Evolutionary conservation across 2,113 vertebrate genomes (phyloP), one percentile per base, ranked within the genome.

Genomic region (Podarcis cretensis): DNA sequence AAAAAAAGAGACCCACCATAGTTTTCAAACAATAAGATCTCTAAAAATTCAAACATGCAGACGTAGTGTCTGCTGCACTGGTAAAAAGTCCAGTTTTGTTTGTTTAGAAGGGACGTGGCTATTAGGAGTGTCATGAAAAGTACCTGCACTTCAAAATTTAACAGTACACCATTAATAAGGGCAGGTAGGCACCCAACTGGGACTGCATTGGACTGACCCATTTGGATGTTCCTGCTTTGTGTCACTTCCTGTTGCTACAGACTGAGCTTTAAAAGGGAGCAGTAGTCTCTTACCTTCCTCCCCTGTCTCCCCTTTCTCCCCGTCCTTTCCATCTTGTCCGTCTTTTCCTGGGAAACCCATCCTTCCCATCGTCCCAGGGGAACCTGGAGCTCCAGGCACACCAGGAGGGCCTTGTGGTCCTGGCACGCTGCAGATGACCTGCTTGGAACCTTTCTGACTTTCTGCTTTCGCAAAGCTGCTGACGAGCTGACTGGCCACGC

Each of bases 281-380:
- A 0, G 4, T 23, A 21, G 18, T 71, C 63, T 43, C 94, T 91
- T 97, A 99, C 99, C 99, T 97, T 94, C 94, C 1, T 97, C 96
- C 27, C 99, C 99, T 0, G 94, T 97, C 66, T 95, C 94, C 20
- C 98, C 99, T 68, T 96, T 98, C 30, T 97, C 97, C 14, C 98
- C 98, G 0, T 99, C 98, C 69, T 95, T 96, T 69, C 98, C 98
- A 5, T 99, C 99, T 37, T 96, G 96, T 85, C 98, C 98, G 1
- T 99, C 99, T 91, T 96, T 97, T 25, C 99, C 99, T 0, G 98
- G 98, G 57, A 97, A 94, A 2, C 98, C 99, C 98, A 98, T 98
- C 81, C 97, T 97, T 90, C 99, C 99, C 1, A 97, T 91, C 0
- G 95, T 93, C 30, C 99, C 99, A 0, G 97, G 95, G 18, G 97